phyloP scores from a whole-genome alignment of 2,888 invertebrate species.

The Patella ulyssiponensis region DNA sequence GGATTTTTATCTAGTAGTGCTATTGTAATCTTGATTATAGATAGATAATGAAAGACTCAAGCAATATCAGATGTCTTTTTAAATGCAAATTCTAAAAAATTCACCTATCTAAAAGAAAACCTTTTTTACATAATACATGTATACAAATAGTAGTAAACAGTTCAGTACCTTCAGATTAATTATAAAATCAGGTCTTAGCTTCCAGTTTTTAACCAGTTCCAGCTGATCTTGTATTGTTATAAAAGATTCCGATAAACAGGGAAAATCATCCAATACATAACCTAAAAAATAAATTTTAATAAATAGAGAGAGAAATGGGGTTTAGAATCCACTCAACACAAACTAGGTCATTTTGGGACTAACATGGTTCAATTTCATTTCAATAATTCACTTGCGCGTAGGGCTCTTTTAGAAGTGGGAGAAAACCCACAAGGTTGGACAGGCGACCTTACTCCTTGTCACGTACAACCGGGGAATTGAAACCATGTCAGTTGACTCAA shows the following conservation, averaged over 20 bases:
- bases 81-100: neutral
- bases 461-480: too few relatives aligned
- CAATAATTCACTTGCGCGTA: too few relatives aligned
- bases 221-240: constrained; percentile 69
- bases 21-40: neutral
- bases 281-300: constrained; percentile 46
- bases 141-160: neutral
- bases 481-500: too few relatives aligned
- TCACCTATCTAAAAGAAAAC: neutral
- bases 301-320: neutral
- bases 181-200: constrained; percentile 71
- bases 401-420: too few relatives aligned
- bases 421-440: too few relatives aligned
- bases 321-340: too few relatives aligned
- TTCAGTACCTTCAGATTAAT: constrained; percentile 68
- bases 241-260: constrained; percentile 65
- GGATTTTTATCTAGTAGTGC: neutral
- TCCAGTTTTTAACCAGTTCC: constrained; percentile 70
- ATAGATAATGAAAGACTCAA: neutral
- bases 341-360: too few relatives aligned
- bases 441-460: too few relatives aligned
- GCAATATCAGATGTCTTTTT: neutral
- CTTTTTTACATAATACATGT: neutral
- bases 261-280: constrained; percentile 71
- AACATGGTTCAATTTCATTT: too few relatives aligned